A percentile compares a stretch with the other conserved stretches of the same genome.
Conservation (phyloP, 2,797 vertebrate species). For the Mormyrops attenuatus region DNA sequence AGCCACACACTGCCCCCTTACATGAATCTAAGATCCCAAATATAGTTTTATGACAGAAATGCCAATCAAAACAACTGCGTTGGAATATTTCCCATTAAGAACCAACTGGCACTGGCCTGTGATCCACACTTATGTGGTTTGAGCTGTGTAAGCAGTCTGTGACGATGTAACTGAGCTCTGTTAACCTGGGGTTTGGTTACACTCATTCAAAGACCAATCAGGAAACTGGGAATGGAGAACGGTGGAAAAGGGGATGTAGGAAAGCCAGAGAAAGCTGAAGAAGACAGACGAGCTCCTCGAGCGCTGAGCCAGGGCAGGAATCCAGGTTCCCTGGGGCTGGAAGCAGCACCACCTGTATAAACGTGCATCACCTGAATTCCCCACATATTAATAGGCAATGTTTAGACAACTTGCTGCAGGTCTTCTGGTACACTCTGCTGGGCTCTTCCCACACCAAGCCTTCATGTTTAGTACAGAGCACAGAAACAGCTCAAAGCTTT, state of each 20-base stretch:
- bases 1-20: no score
- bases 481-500: not conserved
- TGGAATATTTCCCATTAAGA: not conserved
- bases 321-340: not conserved
- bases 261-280: not conserved
- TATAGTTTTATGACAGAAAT: not conserved
- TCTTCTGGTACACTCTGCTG: not conserved
- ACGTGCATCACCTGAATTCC: not conserved
- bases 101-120: not conserved
- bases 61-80: not conserved
- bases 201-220: not conserved
- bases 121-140: not conserved
- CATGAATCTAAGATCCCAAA: not conserved
- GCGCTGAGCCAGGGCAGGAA: not conserved
- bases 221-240: not conserved
- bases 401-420: not conserved
- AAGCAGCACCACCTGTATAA: not conserved
- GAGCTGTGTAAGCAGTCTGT: not conserved
- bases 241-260: not conserved
- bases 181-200: not conserved
- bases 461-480: not conserved
- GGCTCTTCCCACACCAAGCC: not conserved
- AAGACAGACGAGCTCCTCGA: not conserved
- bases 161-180: not conserved
- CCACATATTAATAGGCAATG: not conserved